Percentiles rank a stretch among this genome's conserved stretches.
Evolutionary conservation across 2,888 invertebrate species (phyloP).

Genomic region (Venusia cambrica): DNA sequence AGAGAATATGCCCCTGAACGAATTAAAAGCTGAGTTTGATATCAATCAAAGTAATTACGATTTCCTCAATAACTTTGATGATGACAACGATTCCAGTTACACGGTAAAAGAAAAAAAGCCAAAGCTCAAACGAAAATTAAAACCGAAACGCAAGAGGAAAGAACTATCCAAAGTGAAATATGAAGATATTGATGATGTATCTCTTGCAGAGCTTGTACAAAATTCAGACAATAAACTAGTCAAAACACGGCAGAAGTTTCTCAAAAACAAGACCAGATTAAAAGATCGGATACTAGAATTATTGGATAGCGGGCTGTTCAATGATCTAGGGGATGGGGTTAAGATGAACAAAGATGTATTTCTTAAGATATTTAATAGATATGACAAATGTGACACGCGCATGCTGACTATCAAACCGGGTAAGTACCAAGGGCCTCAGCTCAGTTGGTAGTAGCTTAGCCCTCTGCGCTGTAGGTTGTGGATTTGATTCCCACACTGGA

Average conservation of each 20-base stretch:
- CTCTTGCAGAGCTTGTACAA: slow-evolving; percentile 11
- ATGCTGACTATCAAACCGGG: slow-evolving; percentile 20
- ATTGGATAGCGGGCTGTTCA: slow-evolving; percentile 9
- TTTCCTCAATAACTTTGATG: slow-evolving; percentile 2
- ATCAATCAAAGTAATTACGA: slow-evolving; percentile 3
- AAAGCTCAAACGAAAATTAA: neutral
- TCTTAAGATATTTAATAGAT: slow-evolving; percentile 16
- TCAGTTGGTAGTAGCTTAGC: too few relatives aligned
- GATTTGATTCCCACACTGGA: too few relatives aligned
- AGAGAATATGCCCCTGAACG: slow-evolving; percentile 15
- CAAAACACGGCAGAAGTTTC: slow-evolving; percentile 17
- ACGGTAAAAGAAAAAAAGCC: neutral
- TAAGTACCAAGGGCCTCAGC: too few relatives aligned
- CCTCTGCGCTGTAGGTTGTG: too few relatives aligned
- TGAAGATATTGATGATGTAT: slow-evolving; percentile 15
- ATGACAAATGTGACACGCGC: slow-evolving; percentile 19
- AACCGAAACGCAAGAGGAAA: slow-evolving; percentile 2
- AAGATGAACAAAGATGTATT: slow-evolving; percentile 19
- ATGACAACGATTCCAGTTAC: slow-evolving; percentile 1
- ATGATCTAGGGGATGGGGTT: slow-evolving; percentile 16
- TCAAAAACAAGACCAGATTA: slow-evolving; percentile 16
- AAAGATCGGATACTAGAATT: slow-evolving; percentile 16
- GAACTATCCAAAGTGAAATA: slow-evolving; percentile 5
- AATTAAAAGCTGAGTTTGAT: slow-evolving; percentile 12
- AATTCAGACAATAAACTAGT: slow-evolving; percentile 9